phyloP scores from a whole-genome alignment of 2,113 vertebrate genomes.

The Noturus placidus region DNA sequence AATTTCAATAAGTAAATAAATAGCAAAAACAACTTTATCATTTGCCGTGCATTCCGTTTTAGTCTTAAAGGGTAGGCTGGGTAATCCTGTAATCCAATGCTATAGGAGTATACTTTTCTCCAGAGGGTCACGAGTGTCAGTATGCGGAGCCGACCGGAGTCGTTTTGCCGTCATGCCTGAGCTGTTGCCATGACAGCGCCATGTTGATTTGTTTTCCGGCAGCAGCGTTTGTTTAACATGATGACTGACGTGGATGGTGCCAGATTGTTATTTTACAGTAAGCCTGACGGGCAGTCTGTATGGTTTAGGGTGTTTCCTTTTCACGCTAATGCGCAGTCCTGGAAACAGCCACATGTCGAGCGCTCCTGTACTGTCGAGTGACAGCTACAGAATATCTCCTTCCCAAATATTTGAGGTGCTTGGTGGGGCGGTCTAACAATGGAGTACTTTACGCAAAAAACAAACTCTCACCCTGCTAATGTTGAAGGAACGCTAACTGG shows the following conservation, averaged over 20 bases:
- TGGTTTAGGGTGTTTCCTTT: conserved; percentile 21
- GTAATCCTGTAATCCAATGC: conserved; percentile 27
- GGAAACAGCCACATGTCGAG: background rate
- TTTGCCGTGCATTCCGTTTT: background rate
- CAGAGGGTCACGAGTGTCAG: background rate
- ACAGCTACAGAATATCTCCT: background rate
- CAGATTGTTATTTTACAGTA: background rate
- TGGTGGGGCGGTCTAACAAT: background rate
- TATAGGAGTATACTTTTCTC: conserved; percentile 14
- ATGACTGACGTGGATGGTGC: conserved; percentile 25
- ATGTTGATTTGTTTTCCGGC: conserved; percentile 43
- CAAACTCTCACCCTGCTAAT: background rate
- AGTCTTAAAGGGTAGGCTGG: background rate
- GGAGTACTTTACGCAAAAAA: background rate
- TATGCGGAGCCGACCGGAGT: conserved; percentile 2
- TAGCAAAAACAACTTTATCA: background rate
- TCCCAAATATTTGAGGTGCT: background rate
- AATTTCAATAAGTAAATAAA: background rate
- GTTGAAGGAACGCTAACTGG: background rate
- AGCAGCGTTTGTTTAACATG: conserved; percentile 27
- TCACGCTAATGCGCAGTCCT: background rate
- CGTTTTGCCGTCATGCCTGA: conserved; percentile 47
- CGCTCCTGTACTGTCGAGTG: conserved; percentile 14
- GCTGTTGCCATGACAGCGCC: conserved; percentile 56
- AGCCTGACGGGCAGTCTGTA: conserved; percentile 1